These are phyloP conservation scores for Chesias legatella DNA, from an alignment of 2,888 invertebrate genomes.

Conservation along the genomic window DNA sequence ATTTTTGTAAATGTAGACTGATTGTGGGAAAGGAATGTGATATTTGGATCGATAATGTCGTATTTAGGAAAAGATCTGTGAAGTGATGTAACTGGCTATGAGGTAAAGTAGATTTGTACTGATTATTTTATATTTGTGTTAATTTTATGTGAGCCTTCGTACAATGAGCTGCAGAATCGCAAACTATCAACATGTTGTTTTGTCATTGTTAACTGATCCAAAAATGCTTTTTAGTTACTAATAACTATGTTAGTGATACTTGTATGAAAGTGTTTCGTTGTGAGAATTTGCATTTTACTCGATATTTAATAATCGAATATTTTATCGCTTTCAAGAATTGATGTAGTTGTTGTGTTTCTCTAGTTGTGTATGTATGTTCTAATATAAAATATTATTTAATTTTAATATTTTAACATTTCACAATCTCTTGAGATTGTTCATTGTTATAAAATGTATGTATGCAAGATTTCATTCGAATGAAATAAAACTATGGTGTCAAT, in stretches of 20 bases:
- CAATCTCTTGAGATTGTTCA: conserved; percentile 13
- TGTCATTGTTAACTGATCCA: no score
- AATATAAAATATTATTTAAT: not conserved
- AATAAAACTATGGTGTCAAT: conserved; percentile 23
- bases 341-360: conserved; percentile 7
- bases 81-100: conserved; percentile 28
- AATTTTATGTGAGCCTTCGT: not conserved
- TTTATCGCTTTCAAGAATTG: conserved; percentile 4
- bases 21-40: conserved; percentile 63
- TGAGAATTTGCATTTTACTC: no score
- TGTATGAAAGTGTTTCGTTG: no score
- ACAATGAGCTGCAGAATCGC: not conserved
- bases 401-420: conserved; percentile 8
- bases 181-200: not conserved
- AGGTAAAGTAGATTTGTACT: conserved; percentile 2
- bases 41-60: conserved; percentile 47
- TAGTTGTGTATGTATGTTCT: not conserved
- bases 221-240: no score
- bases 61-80: conserved; percentile 31
- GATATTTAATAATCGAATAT: no score
- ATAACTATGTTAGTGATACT: no score
- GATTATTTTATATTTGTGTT: conserved; percentile 3
- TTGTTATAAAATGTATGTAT: conserved; percentile 5
- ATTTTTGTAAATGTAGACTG: conserved; percentile 48
- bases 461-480: conserved; percentile 17